A percentile compares a stretch with the other conserved stretches of the same genome.
These are phyloP conservation scores for Parasteatoda tepidariorum DNA, from an alignment of 1,140 invertebrate species.

Conservation along the genomic window DNA sequence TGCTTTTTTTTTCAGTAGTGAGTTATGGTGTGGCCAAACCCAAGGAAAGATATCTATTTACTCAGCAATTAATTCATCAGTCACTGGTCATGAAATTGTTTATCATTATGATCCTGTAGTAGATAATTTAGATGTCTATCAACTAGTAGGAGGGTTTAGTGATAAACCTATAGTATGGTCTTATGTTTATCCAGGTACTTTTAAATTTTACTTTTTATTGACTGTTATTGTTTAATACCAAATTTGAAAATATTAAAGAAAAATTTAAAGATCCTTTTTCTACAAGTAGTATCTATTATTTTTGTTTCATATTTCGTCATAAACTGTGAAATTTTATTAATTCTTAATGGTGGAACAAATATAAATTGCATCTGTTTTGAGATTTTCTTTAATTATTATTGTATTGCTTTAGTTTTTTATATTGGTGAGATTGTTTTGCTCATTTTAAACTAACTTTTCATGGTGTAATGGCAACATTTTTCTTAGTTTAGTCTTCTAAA, in stretches of 20 bases:
- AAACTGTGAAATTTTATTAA: no score
- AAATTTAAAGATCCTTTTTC: no score
- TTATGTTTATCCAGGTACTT: constrained; percentile 77
- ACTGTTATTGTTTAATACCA: background rate
- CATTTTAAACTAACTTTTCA: no score
- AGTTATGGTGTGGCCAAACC: constrained; percentile 82
- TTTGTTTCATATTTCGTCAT: no score
- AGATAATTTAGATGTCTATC: constrained; percentile 75
- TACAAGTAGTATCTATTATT: no score
- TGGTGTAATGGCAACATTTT: no score
- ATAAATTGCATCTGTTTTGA: no score
- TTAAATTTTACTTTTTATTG: background rate
- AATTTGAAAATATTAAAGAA: background rate
- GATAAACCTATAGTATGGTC: constrained; percentile 75
- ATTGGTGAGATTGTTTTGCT: no score
- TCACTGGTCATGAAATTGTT: constrained; percentile 74
- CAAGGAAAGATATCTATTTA: constrained; percentile 81
- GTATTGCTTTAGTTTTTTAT: no score
- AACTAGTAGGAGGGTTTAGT: constrained; percentile 70
- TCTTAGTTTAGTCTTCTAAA: no score
- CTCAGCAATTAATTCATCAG: constrained; percentile 72
- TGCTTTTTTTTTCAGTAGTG: constrained; percentile 67
- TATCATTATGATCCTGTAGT: constrained; percentile 74
- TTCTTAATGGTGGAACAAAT: no score
- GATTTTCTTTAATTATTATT: no score